phyloP scores from a whole-genome alignment of 1,140 invertebrate species.

The Paralvinella palmiformis region DNA sequence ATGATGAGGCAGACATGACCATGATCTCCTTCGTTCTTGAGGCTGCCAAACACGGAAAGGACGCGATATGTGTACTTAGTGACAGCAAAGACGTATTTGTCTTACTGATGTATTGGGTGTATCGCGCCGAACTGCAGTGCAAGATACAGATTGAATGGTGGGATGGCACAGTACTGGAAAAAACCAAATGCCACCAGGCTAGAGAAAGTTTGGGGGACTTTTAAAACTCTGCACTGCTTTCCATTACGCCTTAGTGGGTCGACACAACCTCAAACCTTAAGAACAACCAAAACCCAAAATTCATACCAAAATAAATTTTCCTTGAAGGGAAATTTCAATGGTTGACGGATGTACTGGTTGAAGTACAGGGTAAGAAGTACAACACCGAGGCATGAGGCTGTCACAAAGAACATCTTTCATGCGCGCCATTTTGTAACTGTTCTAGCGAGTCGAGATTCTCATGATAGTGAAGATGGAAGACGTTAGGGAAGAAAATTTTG shows the following conservation, averaged over 20 bases:
- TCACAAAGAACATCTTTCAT: slow-evolving; percentile 6
- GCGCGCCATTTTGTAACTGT: background rate
- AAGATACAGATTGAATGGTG: background rate
- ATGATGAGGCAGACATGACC: background rate
- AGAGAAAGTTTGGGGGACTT: background rate
- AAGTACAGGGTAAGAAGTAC: slow-evolving; percentile 1
- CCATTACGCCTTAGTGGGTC: background rate
- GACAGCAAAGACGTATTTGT: slow-evolving; percentile 8
- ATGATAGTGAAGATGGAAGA: background rate
- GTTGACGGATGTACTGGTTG: background rate
- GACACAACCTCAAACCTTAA: background rate
- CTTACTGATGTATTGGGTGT: slow-evolving; percentile 6
- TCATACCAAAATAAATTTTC: background rate
- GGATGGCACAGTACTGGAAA: background rate
- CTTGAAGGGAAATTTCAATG: background rate
- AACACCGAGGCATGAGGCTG: background rate
- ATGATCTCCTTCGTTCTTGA: slow-evolving; percentile 1
- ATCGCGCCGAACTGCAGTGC: background rate
- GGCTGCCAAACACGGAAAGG: background rate
- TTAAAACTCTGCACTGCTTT: background rate
- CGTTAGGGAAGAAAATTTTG: background rate
- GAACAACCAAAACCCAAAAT: background rate
- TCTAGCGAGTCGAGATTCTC: background rate
- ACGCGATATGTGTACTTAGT: background rate
- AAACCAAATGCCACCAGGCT: background rate